phyloP scores from a whole-genome alignment of 1,140 invertebrate genomes.

The Drosophila asahinai region DNA sequence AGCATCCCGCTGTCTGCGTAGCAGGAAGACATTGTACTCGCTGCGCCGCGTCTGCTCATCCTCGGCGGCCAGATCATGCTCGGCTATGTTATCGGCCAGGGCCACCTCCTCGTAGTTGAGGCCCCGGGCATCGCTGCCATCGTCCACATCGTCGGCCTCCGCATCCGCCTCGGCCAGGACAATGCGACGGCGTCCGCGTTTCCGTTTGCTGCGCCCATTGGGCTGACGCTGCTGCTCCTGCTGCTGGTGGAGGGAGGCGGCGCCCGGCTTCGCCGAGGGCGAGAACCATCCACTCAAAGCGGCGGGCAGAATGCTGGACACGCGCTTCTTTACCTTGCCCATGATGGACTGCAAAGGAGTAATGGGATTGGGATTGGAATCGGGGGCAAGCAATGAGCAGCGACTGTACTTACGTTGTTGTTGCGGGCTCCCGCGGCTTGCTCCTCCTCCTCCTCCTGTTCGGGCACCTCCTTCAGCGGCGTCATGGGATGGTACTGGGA shows the following conservation, averaged over 20 bases:
- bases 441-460: slow-evolving; percentile 26
- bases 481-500: slow-evolving; percentile 28
- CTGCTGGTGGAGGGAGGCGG: not conserved
- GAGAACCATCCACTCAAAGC: slow-evolving; percentile 77
- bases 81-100: slow-evolving; percentile 72
- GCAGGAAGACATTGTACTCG: slow-evolving; percentile 62
- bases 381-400: not conserved
- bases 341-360: slow-evolving; percentile 68
- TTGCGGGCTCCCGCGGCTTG: slow-evolving; percentile 36
- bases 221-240: slow-evolving; percentile 30
- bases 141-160: slow-evolving; percentile 67
- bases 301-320: slow-evolving; percentile 71
- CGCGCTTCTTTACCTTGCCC: slow-evolving; percentile 69
- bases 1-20: slow-evolving; percentile 38
- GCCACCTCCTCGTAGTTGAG: slow-evolving; percentile 70
- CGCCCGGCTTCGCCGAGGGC: slow-evolving; percentile 38
- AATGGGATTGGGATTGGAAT: too few relatives aligned
- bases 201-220: slow-evolving; percentile 35
- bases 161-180: slow-evolving; percentile 54
- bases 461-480: slow-evolving; percentile 26
- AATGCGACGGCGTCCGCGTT: slow-evolving; percentile 69
- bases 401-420: slow-evolving; percentile 60
- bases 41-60: slow-evolving; percentile 68
- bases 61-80: slow-evolving; percentile 69
- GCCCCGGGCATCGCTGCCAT: slow-evolving; percentile 50